Evolutionary conservation across 2,797 vertebrate species (phyloP).

Genomic region (Eutrigla gurnardus): DNA sequence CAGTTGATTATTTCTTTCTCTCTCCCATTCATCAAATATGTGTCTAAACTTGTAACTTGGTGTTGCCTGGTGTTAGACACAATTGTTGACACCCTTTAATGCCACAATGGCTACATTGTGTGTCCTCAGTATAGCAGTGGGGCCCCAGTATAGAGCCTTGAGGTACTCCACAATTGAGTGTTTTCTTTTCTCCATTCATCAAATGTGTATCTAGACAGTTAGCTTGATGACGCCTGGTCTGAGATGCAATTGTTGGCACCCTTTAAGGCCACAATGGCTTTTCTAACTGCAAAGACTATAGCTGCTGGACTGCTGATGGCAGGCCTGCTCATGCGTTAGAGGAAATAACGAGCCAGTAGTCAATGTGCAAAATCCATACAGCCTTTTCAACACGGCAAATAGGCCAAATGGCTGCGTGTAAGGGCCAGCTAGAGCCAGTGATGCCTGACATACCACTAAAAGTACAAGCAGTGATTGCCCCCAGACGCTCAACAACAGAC

Average conservation of each 20-base stretch:
- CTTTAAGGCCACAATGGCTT: neutral
- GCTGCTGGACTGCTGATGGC: constrained; percentile 6
- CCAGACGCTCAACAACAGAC: constrained; percentile 12
- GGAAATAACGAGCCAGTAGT: neutral
- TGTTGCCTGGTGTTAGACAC: accelerated
- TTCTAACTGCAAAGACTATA: neutral
- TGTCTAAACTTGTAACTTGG: neutral
- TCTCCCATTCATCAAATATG: neutral
- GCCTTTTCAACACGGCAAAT: constrained; percentile 17
- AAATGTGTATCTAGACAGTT: too few relatives aligned
- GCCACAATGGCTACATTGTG: too few relatives aligned
- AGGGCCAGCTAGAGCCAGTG: constrained; percentile 16
- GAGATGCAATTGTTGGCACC: neutral
- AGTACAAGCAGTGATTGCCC: constrained; percentile 18
- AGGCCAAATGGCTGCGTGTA: constrained; percentile 21
- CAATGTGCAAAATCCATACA: constrained; percentile 24
- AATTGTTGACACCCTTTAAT: neutral
- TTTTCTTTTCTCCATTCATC: neutral
- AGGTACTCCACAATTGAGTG: neutral
- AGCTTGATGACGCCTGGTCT: neutral
- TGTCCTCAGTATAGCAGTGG: neutral
- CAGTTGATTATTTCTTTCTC: neutral
- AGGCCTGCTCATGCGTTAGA: neutral
- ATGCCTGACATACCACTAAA: constrained; percentile 28
- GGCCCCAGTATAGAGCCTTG: constrained; percentile 11